These are phyloP conservation scores for Microtus oregoni DNA, from an alignment of 2,113 vertebrate species.

Conservation along the genomic window DNA sequence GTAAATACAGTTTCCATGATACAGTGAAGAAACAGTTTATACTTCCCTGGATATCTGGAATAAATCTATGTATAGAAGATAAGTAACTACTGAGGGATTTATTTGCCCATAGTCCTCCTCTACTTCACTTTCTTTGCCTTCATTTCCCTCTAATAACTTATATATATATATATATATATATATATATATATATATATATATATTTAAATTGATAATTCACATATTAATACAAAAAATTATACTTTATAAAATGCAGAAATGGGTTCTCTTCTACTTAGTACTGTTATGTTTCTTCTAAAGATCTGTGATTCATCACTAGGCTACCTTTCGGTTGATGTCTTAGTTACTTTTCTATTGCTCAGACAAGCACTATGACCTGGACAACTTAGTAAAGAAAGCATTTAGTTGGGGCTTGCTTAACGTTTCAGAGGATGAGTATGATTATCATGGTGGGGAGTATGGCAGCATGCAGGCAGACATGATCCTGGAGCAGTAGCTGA, in stretches of 20 bases:
- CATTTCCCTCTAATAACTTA: neutral
- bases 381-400: neutral
- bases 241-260: conserved; percentile 32
- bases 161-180: neutral
- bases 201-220: neutral
- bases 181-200: neutral
- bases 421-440: neutral
- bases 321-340: neutral
- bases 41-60: neutral
- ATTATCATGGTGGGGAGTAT: neutral
- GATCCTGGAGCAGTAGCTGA: neutral
- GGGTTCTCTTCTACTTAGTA: neutral
- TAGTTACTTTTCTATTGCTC: neutral
- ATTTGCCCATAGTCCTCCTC: neutral
- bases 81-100: neutral
- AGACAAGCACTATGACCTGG: neutral
- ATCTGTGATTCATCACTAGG: neutral
- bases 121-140: neutral
- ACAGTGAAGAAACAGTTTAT: neutral
- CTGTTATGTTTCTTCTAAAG: neutral
- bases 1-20: conserved; percentile 28
- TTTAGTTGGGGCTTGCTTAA: neutral
- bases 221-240: neutral
- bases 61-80: neutral
- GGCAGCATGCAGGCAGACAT: neutral